Conservation (phyloP, 1,140 invertebrate genomes). For the Reticulitermes speratus region DNA sequence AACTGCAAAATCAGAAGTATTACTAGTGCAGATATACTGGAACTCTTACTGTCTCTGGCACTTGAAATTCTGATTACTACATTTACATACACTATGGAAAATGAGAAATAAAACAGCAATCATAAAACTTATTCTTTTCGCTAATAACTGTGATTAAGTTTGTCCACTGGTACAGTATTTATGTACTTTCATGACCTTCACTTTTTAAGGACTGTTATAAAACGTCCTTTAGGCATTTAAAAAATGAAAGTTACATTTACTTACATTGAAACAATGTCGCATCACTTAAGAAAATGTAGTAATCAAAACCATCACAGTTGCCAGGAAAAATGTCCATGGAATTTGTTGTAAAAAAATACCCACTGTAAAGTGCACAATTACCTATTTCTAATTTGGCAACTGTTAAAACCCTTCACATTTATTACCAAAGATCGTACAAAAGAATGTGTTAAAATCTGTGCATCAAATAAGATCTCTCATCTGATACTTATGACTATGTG, state of each 20-base stretch:
- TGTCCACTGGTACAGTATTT: neutral
- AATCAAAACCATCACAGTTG: neutral
- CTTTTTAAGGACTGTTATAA: neutral
- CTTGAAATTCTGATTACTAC: neutral
- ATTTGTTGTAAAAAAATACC: neutral
- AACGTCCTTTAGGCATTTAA: neutral
- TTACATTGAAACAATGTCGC: neutral
- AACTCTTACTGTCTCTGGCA: neutral
- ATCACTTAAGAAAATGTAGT: neutral
- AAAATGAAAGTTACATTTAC: neutral
- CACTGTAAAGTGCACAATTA: neutral
- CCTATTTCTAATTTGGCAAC: slow-evolving; percentile 8
- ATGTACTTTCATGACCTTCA: neutral
- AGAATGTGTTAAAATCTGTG: neutral
- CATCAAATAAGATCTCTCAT: neutral
- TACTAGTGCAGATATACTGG: neutral
- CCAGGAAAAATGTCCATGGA: neutral
- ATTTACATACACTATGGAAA: neutral
- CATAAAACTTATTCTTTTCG: neutral
- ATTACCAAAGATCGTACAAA: neutral
- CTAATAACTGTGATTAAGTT: neutral
- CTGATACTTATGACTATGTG: neutral
- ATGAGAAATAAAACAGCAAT: neutral
- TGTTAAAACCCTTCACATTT: slow-evolving; percentile 1
- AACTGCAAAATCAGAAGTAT: neutral